Evolutionary conservation across 2,797 vertebrate genomes (phyloP).

Genomic region (Onychomys arenicola): DNA sequence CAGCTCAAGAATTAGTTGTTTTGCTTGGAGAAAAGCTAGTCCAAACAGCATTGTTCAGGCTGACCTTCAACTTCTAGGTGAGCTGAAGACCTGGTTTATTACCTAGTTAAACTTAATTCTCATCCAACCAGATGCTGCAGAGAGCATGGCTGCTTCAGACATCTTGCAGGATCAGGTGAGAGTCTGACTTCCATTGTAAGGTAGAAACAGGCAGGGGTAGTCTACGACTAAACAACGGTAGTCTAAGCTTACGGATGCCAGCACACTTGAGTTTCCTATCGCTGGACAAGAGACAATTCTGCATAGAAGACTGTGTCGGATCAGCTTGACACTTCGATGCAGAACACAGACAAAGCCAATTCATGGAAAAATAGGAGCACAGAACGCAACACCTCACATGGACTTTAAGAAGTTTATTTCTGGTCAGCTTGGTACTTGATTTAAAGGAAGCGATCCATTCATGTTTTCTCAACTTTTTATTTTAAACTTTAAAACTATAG

Average conservation of each 20-base stretch:
- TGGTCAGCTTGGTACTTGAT: neutral
- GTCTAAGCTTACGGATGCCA: slow-evolving; percentile 13
- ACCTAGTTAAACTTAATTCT: slow-evolving; percentile 40
- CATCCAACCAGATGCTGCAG: slow-evolving; percentile 39
- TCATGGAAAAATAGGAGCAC: neutral
- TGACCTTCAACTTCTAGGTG: neutral
- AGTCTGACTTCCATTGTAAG: neutral
- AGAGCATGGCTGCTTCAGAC: slow-evolving; percentile 6
- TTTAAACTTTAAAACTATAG: neutral
- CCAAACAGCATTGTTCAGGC: neutral
- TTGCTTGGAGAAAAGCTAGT: slow-evolving; percentile 3
- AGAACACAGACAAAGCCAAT: neutral
- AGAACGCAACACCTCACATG: neutral
- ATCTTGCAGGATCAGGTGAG: slow-evolving; percentile 34
- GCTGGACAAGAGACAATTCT: neutral
- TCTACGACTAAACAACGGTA: neutral
- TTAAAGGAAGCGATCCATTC: neutral
- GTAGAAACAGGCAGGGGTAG: neutral
- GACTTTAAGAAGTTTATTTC: neutral
- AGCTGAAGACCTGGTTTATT: slow-evolving; percentile 34
- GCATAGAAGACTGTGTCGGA: neutral
- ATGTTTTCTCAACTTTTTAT: neutral
- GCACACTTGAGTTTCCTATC: neutral
- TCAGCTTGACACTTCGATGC: neutral
- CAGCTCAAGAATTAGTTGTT: neutral